Conservation (phyloP, 2,797 vertebrate species). For the Scleropages formosus region DNA sequence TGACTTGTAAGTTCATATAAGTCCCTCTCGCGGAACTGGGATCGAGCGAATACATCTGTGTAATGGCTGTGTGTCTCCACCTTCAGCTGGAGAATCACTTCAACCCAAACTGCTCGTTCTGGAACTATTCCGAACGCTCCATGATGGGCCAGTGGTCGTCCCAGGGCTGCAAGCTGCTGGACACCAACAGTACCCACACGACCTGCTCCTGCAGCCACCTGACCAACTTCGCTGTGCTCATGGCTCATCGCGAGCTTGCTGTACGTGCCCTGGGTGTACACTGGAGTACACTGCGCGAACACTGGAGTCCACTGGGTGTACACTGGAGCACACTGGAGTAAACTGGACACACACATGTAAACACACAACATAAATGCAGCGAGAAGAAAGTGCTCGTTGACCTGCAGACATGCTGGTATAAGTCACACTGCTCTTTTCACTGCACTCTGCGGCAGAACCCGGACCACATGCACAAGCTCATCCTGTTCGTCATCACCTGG, state of each 20-base stretch:
- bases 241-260: conserved; percentile 84
- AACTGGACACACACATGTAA: too few relatives aligned
- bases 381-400: too few relatives aligned
- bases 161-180: conserved; percentile 85
- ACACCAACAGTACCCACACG: conserved; percentile 87
- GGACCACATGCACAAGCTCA: conserved; percentile 82
- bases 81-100: conserved; percentile 83
- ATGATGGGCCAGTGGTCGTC: conserved; percentile 94
- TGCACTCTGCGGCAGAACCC: conserved; percentile 66
- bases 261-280: conserved; percentile 54
- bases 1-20: too few relatives aligned
- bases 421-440: neutral
- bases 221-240: conserved; percentile 91
- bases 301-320: neutral
- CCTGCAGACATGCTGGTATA: too few relatives aligned
- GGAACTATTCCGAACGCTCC: conserved; percentile 93
- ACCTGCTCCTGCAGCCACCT: conserved; percentile 93
- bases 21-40: too few relatives aligned
- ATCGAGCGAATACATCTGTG: neutral
- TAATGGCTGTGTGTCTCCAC: neutral
- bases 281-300: neutral
- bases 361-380: too few relatives aligned
- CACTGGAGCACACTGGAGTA: too few relatives aligned
- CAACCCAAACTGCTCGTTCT: conserved; percentile 92
- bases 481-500: conserved; percentile 93